Base-by-base conservation (phyloP, 2,797 vertebrate species). In the Acrossocheilus fasciatus region DNA sequence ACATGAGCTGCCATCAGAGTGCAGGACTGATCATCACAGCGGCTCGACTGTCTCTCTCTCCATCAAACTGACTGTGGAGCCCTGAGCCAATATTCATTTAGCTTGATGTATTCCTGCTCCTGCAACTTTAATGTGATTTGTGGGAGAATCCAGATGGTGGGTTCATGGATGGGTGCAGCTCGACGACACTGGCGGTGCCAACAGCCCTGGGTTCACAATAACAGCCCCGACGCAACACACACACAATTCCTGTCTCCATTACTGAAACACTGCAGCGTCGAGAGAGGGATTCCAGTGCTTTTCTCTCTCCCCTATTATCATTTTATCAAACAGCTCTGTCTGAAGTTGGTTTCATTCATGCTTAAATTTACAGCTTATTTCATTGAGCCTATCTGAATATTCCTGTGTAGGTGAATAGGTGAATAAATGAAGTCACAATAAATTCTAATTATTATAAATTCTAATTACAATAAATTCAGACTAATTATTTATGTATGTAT, bases 91-190 rank as follows among this genome's bases (percentile, higher is more conserved):
- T 95, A 95, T 95, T 96, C 95, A 95, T 96, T 96, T 95, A 96
- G 95, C 93, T 93, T 95, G 95, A 96, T 95, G 94, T 95, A 95
- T 96, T 95, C 93, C 94, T 94, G 92, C 92, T 93, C 92, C 91
- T 95, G 94, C 95, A 95, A 95, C 94, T 95, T 95, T 95, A 96
- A 96, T 96, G 94, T 96, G 95, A 95, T 96, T 95, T 96, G 95
- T 95, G 94, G 94, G 95, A 92, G 94, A 95, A 95, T 95, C 95
- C 95, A 96, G 95, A 96, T 96, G 95, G 95, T 90, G 92, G 93
- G 94, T 95, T 95, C 95, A 96, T 93, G 95, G 95, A 95, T 95
- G 94, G 94, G 92, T 94, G 94, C 94, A 88, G 93, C 92, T 95
- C 92, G 86, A 94, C 94, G 94, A 95, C 95, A 93, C 94, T 93